These are phyloP conservation scores for Littorina saxatilis DNA, from an alignment of 1,140 invertebrate species.

Conservation along the genomic window DNA sequence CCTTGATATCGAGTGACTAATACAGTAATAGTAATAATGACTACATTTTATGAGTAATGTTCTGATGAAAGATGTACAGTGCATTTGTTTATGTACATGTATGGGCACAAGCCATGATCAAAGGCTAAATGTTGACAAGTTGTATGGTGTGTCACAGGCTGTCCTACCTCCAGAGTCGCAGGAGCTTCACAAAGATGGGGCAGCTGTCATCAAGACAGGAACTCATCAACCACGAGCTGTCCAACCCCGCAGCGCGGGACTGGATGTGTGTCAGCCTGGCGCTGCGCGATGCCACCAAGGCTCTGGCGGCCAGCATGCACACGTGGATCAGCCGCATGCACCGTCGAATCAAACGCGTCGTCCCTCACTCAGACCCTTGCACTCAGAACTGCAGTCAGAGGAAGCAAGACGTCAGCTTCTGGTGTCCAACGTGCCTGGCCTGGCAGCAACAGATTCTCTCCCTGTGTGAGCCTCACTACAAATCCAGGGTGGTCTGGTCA, in stretches of 20 bases:
- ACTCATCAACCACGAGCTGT: constrained; percentile 40
- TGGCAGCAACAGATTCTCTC: constrained; percentile 46
- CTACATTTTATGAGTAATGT: no score
- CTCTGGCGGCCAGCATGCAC: constrained; percentile 45
- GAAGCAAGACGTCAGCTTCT: not conserved
- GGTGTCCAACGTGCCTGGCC: constrained; percentile 43
- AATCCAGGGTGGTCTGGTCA: constrained; percentile 41
- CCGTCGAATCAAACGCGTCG: constrained; percentile 26
- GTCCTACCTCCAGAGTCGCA: no score
- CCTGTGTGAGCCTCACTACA: constrained; percentile 42
- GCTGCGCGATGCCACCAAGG: constrained; percentile 47
- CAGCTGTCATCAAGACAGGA: constrained; percentile 46
- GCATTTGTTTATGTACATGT: no score
- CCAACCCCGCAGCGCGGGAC: constrained; percentile 41
- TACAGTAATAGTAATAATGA: no score
- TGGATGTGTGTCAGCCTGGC: constrained; percentile 50
- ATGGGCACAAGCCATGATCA: no score
- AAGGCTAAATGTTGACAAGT: no score
- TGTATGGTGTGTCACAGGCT: no score
- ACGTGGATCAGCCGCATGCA: constrained; percentile 44
- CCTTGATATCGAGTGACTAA: no score
- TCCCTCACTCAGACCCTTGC: constrained; percentile 28
- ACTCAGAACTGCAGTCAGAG: constrained; percentile 44
- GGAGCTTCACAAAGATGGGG: constrained; percentile 44
- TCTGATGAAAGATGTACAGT: no score